Evolutionary conservation across 1,140 invertebrate genomes (phyloP).

Genomic region (Heliconius hermathena): DNA sequence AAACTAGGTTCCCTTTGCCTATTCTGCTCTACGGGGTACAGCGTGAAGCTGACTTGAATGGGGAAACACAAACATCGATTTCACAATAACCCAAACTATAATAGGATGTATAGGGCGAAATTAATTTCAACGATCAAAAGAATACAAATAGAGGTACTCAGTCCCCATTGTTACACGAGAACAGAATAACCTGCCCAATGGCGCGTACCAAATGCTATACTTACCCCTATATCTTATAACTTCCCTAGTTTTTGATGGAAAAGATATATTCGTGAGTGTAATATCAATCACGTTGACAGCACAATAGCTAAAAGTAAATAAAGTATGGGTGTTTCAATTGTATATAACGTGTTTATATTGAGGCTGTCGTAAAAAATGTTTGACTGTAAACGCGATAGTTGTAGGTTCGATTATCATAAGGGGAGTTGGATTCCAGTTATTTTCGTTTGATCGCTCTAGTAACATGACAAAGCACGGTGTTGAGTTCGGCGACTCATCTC

Average conservation of each 20-base stretch:
- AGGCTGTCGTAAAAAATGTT: no score
- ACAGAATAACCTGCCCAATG: neutral
- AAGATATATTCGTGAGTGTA: constrained; percentile 42
- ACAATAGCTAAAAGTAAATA: constrained; percentile 40
- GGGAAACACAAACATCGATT: neutral
- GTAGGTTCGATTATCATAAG: no score
- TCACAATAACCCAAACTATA: neutral
- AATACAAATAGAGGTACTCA: constrained; percentile 8
- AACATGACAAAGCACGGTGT: neutral
- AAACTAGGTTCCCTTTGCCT: neutral
- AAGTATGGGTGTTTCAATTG: neutral
- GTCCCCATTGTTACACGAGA: neutral
- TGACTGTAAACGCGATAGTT: no score
- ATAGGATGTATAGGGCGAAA: neutral
- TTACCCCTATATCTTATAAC: neutral
- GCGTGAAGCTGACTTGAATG: neutral
- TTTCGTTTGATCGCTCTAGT: no score
- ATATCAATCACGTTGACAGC: constrained; percentile 56
- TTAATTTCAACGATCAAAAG: neutral
- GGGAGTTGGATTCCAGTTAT: no score
- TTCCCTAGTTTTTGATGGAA: constrained; percentile 35
- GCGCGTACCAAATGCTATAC: neutral
- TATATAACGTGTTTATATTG: neutral
- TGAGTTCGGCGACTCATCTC: neutral
- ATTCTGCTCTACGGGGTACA: neutral